Evolutionary conservation across 2,113 vertebrate species (phyloP).

Genomic region (Prunella himalayana): DNA sequence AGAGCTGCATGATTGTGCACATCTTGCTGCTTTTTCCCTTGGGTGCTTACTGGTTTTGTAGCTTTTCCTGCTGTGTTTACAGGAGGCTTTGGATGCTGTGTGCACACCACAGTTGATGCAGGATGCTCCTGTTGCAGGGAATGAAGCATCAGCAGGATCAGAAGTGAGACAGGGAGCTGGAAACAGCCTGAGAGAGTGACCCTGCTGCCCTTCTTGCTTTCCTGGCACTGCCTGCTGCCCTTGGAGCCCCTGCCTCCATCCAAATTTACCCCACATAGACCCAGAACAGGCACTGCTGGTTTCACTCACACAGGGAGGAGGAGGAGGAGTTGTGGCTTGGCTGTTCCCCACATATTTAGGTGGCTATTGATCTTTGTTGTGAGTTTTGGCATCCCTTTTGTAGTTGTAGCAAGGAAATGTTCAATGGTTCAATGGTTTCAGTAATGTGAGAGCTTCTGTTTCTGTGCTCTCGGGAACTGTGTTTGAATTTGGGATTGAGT

Average conservation of each 20-base stretch:
- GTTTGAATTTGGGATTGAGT: not conserved
- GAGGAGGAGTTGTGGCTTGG: not conserved
- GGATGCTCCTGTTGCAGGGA: not conserved
- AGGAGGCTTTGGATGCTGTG: not conserved
- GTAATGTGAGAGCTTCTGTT: not conserved
- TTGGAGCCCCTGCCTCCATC: not conserved
- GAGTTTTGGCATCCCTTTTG: not conserved
- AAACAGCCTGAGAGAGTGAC: not conserved
- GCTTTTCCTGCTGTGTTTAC: not conserved
- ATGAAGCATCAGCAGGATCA: not conserved
- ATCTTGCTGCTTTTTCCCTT: not conserved
- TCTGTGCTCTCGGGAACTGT: not conserved
- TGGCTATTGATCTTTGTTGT: not conserved
- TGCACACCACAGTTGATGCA: accelerated
- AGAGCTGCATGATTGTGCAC: not conserved
- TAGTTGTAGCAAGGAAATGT: not conserved
- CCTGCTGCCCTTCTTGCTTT: not conserved
- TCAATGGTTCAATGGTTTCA: not conserved
- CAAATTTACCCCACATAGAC: not conserved
- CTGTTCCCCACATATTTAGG: not conserved
- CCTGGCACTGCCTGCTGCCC: not conserved
- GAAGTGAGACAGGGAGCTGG: not conserved
- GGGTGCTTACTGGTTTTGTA: not conserved
- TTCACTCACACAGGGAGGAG: not conserved
- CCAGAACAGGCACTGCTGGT: not conserved